Conservation (phyloP, 2,797 vertebrate species). For the Eulemur albifrons region DNA sequence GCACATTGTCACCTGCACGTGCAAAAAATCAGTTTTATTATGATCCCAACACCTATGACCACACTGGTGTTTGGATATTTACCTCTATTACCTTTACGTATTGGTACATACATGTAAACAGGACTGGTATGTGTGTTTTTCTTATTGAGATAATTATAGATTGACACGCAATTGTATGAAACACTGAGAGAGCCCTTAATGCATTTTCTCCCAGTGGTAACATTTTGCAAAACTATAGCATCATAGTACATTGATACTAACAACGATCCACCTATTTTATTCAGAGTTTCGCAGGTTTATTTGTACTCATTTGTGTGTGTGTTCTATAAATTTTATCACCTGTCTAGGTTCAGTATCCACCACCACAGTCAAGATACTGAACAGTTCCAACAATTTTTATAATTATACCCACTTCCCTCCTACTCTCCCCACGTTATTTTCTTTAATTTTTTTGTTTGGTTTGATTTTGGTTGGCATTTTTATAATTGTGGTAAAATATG, state of each 20-base stretch:
- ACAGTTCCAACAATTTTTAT: neutral
- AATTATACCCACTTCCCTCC: too few species aligned
- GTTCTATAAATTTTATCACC: neutral
- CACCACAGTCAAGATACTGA: neutral
- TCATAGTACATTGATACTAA: neutral
- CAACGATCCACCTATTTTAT: neutral
- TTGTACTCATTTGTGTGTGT: neutral
- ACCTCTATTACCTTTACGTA: neutral
- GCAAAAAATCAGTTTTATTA: neutral
- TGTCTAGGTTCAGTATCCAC: neutral
- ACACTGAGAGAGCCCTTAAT: neutral
- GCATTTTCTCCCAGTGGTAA: neutral
- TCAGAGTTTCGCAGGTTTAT: neutral
- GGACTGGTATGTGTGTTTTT: neutral
- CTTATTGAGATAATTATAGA: neutral
- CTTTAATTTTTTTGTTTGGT: neutral
- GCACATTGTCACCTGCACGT: neutral
- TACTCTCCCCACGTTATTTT: neutral
- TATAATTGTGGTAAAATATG: neutral
- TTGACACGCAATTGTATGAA: neutral
- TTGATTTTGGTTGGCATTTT: constrained; percentile 1
- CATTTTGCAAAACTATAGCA: neutral
- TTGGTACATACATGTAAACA: neutral
- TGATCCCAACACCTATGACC: neutral
- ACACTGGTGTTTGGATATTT: neutral